Conservation (phyloP, 2,888 invertebrate genomes). For the Pandemis cinnamomeana region DNA sequence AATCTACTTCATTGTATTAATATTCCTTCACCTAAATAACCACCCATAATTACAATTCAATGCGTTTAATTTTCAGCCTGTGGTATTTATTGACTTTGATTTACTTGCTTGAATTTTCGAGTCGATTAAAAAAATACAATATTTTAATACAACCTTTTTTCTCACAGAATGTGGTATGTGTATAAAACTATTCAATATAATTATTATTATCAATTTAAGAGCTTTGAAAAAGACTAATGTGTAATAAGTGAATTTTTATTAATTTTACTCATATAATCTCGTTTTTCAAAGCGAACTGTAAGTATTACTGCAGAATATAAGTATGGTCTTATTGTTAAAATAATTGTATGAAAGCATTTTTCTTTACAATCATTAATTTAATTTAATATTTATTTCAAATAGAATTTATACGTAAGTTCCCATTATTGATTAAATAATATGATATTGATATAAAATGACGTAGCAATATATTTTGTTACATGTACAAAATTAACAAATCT, state of each 20-base stretch:
- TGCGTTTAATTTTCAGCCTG: neutral
- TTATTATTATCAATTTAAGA: too few relatives aligned
- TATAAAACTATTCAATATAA: neutral
- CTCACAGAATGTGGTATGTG: conserved; percentile 1
- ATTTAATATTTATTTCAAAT: neutral
- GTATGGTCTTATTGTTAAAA: neutral
- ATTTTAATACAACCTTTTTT: neutral
- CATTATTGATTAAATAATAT: neutral
- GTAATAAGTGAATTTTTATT: too few relatives aligned
- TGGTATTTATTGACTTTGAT: neutral
- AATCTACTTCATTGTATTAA: too few relatives aligned
- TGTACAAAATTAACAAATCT: neutral
- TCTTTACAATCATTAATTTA: neutral
- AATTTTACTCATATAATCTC: neutral
- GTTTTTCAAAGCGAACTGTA: neutral
- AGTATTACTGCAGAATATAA: neutral
- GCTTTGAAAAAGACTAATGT: too few relatives aligned
- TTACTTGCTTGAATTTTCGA: too few relatives aligned
- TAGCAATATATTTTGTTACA: too few relatives aligned
- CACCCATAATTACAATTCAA: too few relatives aligned
- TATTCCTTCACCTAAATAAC: too few relatives aligned
- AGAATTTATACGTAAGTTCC: conserved; percentile 8
- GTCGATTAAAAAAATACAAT: neutral
- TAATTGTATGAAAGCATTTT: neutral
- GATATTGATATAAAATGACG: neutral